Conservation (phyloP, 1,140 invertebrate genomes). For the Listronotus bonariensis region DNA sequence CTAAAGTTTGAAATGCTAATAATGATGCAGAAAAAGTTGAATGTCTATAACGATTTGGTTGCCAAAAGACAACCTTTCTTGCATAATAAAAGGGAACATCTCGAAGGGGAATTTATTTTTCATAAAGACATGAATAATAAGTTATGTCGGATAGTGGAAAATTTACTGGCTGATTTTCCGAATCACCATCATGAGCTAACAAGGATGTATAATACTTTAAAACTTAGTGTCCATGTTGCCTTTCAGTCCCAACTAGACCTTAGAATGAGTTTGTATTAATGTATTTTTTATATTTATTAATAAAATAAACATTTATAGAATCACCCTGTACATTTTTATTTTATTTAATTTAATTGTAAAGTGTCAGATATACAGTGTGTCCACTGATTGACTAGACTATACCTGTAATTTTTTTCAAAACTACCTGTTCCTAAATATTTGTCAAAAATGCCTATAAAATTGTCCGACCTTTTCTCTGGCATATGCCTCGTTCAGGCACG, state of each 20-base stretch:
- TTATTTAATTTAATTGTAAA: too few species aligned
- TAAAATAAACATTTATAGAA: too few species aligned
- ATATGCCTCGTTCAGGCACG: too few species aligned
- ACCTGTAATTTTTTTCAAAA: too few species aligned
- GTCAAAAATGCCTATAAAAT: too few species aligned
- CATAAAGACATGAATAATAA: conserved; percentile 59
- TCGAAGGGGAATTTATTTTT: conserved; percentile 58
- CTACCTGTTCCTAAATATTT: too few species aligned
- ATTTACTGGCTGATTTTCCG: conserved; percentile 63
- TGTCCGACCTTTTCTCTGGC: too few species aligned
- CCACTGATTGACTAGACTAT: too few species aligned
- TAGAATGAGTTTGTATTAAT: background rate
- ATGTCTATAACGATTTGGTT: conserved; percentile 60
- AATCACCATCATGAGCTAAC: conserved; percentile 57
- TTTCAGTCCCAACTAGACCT: conserved; percentile 1
- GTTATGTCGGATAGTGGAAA: conserved; percentile 60
- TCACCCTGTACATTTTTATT: too few species aligned
- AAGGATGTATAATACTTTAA: conserved; percentile 61
- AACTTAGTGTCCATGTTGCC: conserved; percentile 20
- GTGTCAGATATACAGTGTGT: too few species aligned
- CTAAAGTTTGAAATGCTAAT: conserved; percentile 65
- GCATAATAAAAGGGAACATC: conserved; percentile 56
- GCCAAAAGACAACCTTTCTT: conserved; percentile 57
- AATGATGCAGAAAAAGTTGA: conserved; percentile 64
- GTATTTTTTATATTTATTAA: too few species aligned